Evolutionary conservation across 2,113 vertebrate species (phyloP), one percentile per base, ranked within the genome.

Genomic region (Pterocles gutturalis): DNA sequence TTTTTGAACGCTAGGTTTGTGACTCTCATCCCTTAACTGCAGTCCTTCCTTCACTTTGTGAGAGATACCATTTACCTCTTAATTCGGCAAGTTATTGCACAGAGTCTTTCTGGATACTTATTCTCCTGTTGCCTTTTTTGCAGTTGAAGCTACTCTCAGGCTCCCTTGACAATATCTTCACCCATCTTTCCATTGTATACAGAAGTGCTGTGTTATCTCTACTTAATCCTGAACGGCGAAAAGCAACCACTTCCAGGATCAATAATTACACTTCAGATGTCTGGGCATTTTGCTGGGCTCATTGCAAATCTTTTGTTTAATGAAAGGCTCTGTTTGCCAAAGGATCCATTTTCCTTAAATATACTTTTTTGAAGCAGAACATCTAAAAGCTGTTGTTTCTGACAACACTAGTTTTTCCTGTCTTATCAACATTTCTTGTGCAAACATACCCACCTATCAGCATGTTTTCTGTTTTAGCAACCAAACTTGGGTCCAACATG

Each of bases 391-490:
- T 48, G 20, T 60, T 75, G 29, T 84, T 95, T 84, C 77, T 96
- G 81, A 82, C 36, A 9, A 83, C 1, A 0, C 16, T 87, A 0
- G 33, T 87, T 95, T 79, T 94, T 87, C 87, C 78, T 93, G 34
- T 89, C 78, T 93, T 90, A 95, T 80, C 96, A 85, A 70, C 48
- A 22, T 95, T 90, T 91, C 91, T 78, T 79, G 57, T 80, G 84
- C 70, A 82, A 95, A 93, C 54, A 61, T 76, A 79, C 53, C 34
- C 33, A 90, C 83, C 61, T 79, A 84, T 75, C 80, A 87, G 48
- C 48, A n/a, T 16, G 14, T 72, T 93, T 94, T 91, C 73, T 14
- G 2, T 62, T 86, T 87, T 58, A 91, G 70, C 62, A 91, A 91
- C 34, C 69, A 69, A 79, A 60, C 48, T 45, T 8, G 45, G 69